These are phyloP conservation scores for Dryas iulia DNA, from an alignment of 1,140 invertebrate genomes.

Conservation along the genomic window DNA sequence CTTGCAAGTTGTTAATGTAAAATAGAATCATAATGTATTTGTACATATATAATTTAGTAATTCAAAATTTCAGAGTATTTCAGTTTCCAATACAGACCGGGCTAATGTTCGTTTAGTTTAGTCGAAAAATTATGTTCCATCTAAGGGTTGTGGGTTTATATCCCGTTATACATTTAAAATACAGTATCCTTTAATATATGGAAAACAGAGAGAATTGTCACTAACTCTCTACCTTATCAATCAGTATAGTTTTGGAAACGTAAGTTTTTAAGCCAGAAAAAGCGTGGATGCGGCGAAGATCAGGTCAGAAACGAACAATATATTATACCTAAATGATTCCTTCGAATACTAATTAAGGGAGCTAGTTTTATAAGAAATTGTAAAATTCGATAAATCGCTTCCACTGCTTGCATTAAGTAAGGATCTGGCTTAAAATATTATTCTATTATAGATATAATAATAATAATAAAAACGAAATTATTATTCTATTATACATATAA, in stretches of 20 bases:
- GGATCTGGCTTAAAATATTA: constrained; percentile 27
- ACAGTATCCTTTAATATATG: too few relatives aligned
- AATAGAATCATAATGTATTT: background rate
- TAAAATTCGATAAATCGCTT: constrained; percentile 29
- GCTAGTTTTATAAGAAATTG: constrained; percentile 29
- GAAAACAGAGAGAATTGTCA: too few relatives aligned
- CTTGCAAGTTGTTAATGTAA: background rate
- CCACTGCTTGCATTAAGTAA: constrained; percentile 31
- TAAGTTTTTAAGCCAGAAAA: constrained; percentile 18
- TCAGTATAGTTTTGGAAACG: background rate
- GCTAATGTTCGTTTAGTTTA: background rate
- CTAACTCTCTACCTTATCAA: too few relatives aligned
- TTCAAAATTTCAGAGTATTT: background rate
- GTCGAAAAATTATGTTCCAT: too few relatives aligned
- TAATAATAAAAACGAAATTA: constrained; percentile 5
- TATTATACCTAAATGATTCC: constrained; percentile 32
- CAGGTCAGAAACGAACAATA: background rate
- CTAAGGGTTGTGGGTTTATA: too few relatives aligned
- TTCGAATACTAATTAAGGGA: constrained; percentile 34
- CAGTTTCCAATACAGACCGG: background rate
- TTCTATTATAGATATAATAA: background rate
- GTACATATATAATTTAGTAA: background rate
- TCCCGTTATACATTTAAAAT: too few relatives aligned
- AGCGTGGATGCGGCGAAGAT: constrained; percentile 32
- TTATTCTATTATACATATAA: background rate